Evolutionary conservation across 2,113 vertebrate genomes (phyloP).

Genomic region (Ochotona princeps): DNA sequence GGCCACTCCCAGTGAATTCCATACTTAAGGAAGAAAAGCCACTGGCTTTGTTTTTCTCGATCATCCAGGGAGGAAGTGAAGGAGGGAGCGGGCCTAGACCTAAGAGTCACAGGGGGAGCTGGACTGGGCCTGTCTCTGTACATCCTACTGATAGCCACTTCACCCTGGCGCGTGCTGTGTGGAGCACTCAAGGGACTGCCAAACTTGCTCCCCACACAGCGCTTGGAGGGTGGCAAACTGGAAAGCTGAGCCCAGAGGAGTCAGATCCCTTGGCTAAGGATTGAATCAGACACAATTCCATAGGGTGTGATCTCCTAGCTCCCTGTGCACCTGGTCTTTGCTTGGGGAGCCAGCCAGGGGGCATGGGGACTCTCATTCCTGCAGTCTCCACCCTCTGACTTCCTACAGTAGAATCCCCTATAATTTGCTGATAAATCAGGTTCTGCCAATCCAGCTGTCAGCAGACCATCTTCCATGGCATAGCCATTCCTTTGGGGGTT

Average conservation of each 20-base stretch:
- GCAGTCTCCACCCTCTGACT: not conserved
- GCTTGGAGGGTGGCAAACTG: not conserved
- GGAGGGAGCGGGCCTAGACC: not conserved
- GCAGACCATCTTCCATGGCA: fast-evolving
- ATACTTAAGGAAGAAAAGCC: not conserved
- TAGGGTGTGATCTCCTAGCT: not conserved
- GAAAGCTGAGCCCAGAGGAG: not conserved
- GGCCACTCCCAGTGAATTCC: not conserved
- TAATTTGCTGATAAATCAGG: constrained; percentile 81
- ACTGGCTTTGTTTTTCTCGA: not conserved
- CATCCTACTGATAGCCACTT: not conserved
- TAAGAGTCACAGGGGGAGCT: not conserved
- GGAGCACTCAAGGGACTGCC: too few relatives aligned
- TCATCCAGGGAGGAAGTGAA: fast-evolving
- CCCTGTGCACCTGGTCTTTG: not conserved
- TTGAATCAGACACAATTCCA: not conserved
- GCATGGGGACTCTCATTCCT: not conserved
- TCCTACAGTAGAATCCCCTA: not conserved
- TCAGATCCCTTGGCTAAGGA: not conserved
- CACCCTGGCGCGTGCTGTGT: not conserved
- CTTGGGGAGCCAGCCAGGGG: not conserved
- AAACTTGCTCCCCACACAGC: fast-evolving
- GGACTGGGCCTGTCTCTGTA: not conserved
- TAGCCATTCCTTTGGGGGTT: fast-evolving
- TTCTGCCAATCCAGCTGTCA: constrained; percentile 79